phyloP scores from a whole-genome alignment of 1,140 invertebrate species.

The Dendrolimus punctatus region DNA sequence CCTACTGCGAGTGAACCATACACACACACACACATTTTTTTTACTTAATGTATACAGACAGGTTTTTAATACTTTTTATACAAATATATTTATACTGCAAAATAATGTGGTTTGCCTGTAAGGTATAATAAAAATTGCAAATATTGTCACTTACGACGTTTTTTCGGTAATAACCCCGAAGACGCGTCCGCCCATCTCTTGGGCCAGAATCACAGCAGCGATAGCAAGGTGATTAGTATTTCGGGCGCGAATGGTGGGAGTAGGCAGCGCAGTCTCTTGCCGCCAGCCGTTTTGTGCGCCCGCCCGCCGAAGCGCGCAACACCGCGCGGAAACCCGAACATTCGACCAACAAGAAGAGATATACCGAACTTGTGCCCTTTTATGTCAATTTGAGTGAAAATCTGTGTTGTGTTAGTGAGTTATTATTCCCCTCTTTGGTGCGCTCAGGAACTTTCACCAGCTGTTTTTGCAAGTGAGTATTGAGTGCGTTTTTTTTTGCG shows the following conservation, averaged over 20 bases:
- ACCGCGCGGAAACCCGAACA: slow-evolving; percentile 41
- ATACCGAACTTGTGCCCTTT: slow-evolving; percentile 27
- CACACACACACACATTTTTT: too few species aligned
- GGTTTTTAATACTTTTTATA: too few species aligned
- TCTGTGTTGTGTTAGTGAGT: slow-evolving; percentile 36
- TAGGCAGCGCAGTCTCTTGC: slow-evolving; percentile 55
- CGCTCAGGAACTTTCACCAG: slow-evolving; percentile 13
- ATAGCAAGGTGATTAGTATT: slow-evolving; percentile 68
- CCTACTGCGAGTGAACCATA: too few species aligned
- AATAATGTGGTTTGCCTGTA: too few species aligned
- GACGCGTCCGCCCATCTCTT: not conserved
- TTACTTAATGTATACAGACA: too few species aligned
- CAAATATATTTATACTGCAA: too few species aligned
- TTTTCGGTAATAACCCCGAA: too few species aligned
- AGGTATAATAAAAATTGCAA: not conserved
- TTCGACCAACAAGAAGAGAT: slow-evolving; percentile 9
- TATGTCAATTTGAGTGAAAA: slow-evolving; percentile 54
- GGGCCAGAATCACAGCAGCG: slow-evolving; percentile 38
- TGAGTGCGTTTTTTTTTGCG: slow-evolving; percentile 45
- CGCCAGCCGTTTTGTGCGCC: slow-evolving; percentile 50
- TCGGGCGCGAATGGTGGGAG: slow-evolving; percentile 55
- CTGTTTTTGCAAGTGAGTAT: slow-evolving; percentile 62
- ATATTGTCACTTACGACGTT: slow-evolving; percentile 19
- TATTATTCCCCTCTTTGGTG: slow-evolving; percentile 29
- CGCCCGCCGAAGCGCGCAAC: slow-evolving; percentile 41